Evolutionary conservation across 2,888 invertebrate species (phyloP), one percentile per base, ranked within the genome.

Genomic region (Heliconius ethilla): DNA sequence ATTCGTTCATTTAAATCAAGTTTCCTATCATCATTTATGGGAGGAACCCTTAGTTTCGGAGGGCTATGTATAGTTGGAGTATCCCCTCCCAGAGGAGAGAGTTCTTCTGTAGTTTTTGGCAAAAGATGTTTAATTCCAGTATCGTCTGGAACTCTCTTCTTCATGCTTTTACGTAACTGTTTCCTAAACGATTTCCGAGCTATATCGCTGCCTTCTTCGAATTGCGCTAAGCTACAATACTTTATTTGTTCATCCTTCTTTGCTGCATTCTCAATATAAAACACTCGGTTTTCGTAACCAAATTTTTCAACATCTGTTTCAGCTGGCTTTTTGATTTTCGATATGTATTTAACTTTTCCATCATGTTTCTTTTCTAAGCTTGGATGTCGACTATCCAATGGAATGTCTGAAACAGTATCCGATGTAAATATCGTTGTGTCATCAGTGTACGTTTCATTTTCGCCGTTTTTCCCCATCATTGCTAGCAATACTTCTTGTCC

Each of bases 121-220:
- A 93, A 82, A n/a, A 91, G 82, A 83, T 89, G 88, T 82, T 90
- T 92, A 10, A 91, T 79, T 69, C 86, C 89, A 0, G 85, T 81
- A 33, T 93, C 91, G 33, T 94, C 92, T 1, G 82, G 81, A 1
- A 86, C 84, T 27, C 90, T 88, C 75, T 95, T 95, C 82, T 94
- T 94, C 5, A 92, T 84, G 82, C 94, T 95, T 78, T 91, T 94
- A 66, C 88, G 88, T 9, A 93, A 79, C 22, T 92, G 91, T 80
- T 94, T 94, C 85, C 96, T 97, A 87, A 97, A 97, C 4, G 97
- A 97, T 87, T 96, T 95, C 70, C 97, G 95, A 0, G 97, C 97
- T 80, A 98, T 97, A 87, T 98, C 97, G 88, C 96, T 97, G 29
- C 97, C 97, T 90, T 97, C 97, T 79, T 97, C 97, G 85, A 97